Conservation (phyloP, 2,888 invertebrate genomes). For the Encarsia formosa region DNA sequence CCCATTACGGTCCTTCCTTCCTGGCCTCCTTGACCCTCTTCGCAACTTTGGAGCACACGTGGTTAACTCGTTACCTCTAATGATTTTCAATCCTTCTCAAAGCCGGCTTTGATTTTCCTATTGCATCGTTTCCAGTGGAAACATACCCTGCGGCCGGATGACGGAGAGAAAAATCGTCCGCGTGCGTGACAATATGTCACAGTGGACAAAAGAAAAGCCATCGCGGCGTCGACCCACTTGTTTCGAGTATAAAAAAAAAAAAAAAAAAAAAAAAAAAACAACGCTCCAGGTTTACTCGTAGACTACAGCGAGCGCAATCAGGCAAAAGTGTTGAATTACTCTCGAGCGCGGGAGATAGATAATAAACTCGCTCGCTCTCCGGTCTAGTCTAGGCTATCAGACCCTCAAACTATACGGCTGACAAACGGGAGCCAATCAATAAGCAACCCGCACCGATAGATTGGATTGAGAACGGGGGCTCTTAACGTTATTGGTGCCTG, state of each 20-base stretch:
- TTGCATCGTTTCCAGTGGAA: too few species aligned
- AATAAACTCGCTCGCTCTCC: background rate
- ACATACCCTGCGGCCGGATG: too few species aligned
- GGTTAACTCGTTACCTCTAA: conserved; percentile 21
- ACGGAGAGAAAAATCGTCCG: too few species aligned
- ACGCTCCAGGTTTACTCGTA: too few species aligned
- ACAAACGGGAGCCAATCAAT: conserved; percentile 46
- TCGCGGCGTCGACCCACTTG: too few species aligned
- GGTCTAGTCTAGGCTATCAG: conserved; percentile 37
- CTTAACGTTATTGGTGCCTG: too few species aligned
- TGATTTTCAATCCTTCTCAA: conserved; percentile 19
- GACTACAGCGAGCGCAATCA: conserved; percentile 31
- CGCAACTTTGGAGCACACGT: conserved; percentile 8
- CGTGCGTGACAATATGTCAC: too few species aligned
- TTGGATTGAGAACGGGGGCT: conserved; percentile 19
- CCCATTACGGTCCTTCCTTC: conserved; percentile 24
- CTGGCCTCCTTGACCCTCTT: conserved; percentile 24
- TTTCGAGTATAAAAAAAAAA: too few species aligned
- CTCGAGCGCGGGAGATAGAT: background rate
- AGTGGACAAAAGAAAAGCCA: too few species aligned
- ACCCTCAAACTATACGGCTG: conserved; percentile 49
- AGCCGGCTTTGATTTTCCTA: conserved; percentile 5
- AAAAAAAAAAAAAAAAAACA: too few species aligned
- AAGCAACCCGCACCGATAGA: conserved; percentile 23
- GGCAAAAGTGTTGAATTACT: conserved; percentile 34